Conservation (phyloP, 1,140 invertebrate species). For the Trypoxylus dichotomus region DNA sequence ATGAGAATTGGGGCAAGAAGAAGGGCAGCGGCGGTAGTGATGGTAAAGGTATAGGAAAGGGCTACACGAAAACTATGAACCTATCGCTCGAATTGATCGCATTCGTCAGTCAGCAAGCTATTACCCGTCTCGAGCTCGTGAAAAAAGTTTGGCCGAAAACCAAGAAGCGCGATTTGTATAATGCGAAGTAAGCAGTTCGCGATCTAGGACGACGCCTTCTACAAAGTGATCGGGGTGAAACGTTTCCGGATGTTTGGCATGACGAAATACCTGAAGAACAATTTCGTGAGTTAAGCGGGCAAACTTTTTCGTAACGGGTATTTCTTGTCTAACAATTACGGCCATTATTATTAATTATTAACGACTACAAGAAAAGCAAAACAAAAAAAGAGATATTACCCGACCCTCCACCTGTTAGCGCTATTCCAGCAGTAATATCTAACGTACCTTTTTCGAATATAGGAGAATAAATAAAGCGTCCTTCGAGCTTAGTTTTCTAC, state of each 20-base stretch:
- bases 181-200: constrained; percentile 91
- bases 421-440: not conserved
- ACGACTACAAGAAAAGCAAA: too few relatives aligned
- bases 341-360: too few relatives aligned
- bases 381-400: not conserved
- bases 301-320: not conserved
- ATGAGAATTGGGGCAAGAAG: constrained; percentile 75
- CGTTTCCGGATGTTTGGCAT: constrained; percentile 91
- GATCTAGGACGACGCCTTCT: constrained; percentile 87
- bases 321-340: not conserved
- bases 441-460: too few relatives aligned
- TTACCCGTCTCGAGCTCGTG: constrained; percentile 90
- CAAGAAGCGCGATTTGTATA: constrained; percentile 88
- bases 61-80: constrained; percentile 79
- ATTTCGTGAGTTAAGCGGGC: constrained; percentile 68
- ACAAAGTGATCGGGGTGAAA: constrained; percentile 87
- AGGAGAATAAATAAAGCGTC: too few relatives aligned
- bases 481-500: too few relatives aligned
- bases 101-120: constrained; percentile 79
- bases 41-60: constrained; percentile 63
- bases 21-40: constrained; percentile 54
- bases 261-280: constrained; percentile 93
- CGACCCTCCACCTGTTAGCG: not conserved
- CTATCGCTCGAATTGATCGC: constrained; percentile 84
- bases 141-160: constrained; percentile 92